Base-by-base conservation (phyloP, 2,797 vertebrate species). In the Taeniopygia guttata region DNA sequence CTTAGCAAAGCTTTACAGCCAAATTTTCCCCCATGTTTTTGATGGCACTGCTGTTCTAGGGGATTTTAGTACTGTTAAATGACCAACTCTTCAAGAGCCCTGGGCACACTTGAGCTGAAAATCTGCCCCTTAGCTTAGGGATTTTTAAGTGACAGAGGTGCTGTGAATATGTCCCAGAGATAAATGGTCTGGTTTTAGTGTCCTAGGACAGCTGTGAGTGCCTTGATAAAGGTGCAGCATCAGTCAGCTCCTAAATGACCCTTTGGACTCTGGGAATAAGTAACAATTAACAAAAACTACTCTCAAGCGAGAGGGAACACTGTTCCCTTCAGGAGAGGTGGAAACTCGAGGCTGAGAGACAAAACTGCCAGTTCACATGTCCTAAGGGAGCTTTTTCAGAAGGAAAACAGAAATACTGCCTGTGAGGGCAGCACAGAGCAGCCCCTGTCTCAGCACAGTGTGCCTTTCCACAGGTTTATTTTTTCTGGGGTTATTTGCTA, bases 401-500 rank as follows among this genome's bases (percentile, higher is more conserved):
- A 75, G 38, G 27, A 67, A 84, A 91, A 63, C 5, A 81, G 56
- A 68, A 90, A 54, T 18, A 6, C 21, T 5, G 32, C 66, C 84
- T 92, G 74, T 34, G 27, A 75, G 70, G 58, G 83, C 0, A 0
- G 76, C 67, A 93, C 92, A 93, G 82, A 77, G 79, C 49, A 60
- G 88, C 56, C 68, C 63, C 80, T 91, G 89, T 96, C 78, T 89
- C 63, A 36, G 82, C 19, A 10, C 67, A 54, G 64, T 0, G 0
- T 59, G 42, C 48, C 78, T 94, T 87, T 72, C 84, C 82, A 55
- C 23, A 26, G 48, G 90, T 88, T 95, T 88, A 23, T 93, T 95
- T 96, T 95, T 89, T 32, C 80, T 82, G 77, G 85, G 64, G 38
- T 94, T 88, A 69, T 42, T 93, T 92, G 62, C 82, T 89, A n/a